Percentiles rank a stretch among this genome's conserved stretches.
These are phyloP conservation scores for Drosophila lutescens DNA, from an alignment of 2,888 invertebrate species.

Conservation along the genomic window DNA sequence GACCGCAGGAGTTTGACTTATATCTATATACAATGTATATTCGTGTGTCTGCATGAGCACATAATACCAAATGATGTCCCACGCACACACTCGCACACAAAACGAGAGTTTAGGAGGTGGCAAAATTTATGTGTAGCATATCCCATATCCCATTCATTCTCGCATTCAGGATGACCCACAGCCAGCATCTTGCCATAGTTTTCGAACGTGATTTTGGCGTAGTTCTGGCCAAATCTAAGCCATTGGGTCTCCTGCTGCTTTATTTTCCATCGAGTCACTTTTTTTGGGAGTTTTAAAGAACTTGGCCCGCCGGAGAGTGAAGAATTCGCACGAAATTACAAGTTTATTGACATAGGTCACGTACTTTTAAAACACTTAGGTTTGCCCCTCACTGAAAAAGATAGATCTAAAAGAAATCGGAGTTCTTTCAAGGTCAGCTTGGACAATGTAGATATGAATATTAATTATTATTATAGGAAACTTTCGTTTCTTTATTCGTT, in stretches of 20 bases:
- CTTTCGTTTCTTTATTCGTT: no score
- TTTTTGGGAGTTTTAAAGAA: conserved; percentile 21
- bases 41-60: conserved; percentile 38
- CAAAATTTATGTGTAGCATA: conserved; percentile 2
- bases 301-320: conserved; percentile 22
- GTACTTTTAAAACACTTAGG: conserved; percentile 44
- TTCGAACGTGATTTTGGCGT: conserved; percentile 81
- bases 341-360: conserved; percentile 77
- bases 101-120: conserved; percentile 10
- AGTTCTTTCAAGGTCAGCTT: no score
- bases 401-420: no score
- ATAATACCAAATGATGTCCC: conserved; percentile 34
- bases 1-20: conserved; percentile 78
- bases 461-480: no score
- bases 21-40: conserved; percentile 46
- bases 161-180: conserved; percentile 36
- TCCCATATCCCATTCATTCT: not conserved
- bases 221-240: conserved; percentile 67
- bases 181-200: conserved; percentile 61
- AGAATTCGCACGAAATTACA: conserved; percentile 72
- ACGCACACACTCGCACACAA: conserved; percentile 26
- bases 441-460: no score
- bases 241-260: conserved; percentile 64
- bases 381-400: not conserved
- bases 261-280: conserved; percentile 24